Conservation (phyloP, 1,140 invertebrate genomes). For the Bombus waltoni region DNA sequence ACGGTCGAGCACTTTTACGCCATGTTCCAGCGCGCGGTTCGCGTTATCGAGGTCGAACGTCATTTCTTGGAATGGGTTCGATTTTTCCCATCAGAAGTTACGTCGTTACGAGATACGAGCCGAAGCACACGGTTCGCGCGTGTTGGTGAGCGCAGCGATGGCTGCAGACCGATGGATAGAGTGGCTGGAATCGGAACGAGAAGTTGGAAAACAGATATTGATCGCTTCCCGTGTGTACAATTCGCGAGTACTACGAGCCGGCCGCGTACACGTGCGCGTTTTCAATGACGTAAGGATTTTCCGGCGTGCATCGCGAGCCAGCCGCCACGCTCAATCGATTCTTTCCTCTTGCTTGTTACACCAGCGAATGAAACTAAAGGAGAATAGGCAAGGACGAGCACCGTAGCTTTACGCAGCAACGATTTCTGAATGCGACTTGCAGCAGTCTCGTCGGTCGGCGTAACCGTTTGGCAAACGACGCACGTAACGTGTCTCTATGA, state of each 20-base stretch:
- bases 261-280: constrained; percentile 46
- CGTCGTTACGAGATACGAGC: constrained; percentile 20
- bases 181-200: constrained; percentile 62
- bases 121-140: background rate
- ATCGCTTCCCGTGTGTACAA: constrained; percentile 49
- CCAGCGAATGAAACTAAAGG: background rate
- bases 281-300: constrained; percentile 36
- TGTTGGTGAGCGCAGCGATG: constrained; percentile 8
- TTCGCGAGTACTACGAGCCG: constrained; percentile 49
- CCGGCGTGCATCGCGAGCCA: constrained; percentile 29
- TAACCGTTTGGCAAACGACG: background rate
- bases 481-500: background rate
- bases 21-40: background rate
- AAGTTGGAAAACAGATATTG: constrained; percentile 70
- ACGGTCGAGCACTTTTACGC: constrained; percentile 25
- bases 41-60: constrained; percentile 20
- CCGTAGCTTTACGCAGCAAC: background rate
- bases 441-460: background rate
- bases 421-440: background rate
- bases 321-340: constrained; percentile 19
- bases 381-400: background rate
- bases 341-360: background rate
- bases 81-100: constrained; percentile 49
- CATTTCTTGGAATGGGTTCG: constrained; percentile 35
- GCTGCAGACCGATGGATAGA: constrained; percentile 46